Evolutionary conservation across 1,140 invertebrate species (phyloP), one percentile per base, ranked within the genome.

Genomic region (Calephelis virginiensis): DNA sequence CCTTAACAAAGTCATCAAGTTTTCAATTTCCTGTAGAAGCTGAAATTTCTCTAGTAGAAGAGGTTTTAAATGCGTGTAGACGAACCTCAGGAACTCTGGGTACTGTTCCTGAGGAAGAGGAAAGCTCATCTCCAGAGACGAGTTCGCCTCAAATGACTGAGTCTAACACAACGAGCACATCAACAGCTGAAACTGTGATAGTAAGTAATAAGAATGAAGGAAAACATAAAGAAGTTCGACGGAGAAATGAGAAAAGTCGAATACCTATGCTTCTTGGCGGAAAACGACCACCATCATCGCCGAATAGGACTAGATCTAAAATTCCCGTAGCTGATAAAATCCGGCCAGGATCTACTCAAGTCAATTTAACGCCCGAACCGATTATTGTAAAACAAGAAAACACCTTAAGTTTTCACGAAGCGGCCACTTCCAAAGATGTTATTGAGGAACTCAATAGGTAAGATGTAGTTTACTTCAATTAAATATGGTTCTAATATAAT

Each of bases 381-480:
- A 87, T 91, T 45, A 91, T 91, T 40, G 82, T 91, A 8, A 88
- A 88, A 67, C 88, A 91, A 79, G 92, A 86, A 82, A 84, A 88
- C 60, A 89, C 80, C 3, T 74, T 94, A 46, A 94, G 94, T 85
- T 95, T 95, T 79, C 94, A 95, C 75, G 94, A 95, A 77, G 91
- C 93, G 53, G 94, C 94, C 6, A 95, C 94, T 43, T 95, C 94
- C 38, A 95, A 95, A 78, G 94, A 95, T 77, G 94, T 95, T n/a
- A 95, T 95, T 68, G 94, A 95, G 71, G 94, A 95, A 80, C 85
- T 96, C 40, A 95, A 95, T 81, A 92, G 94, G 75, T 88, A 68
- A 77, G 72, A 63, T 63, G 45, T 64, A 28, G 28, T 28, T 28
- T 28, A 28, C 3, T 28, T 28, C 28, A 28, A 28, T 28, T 2